A percentile compares a stretch with the other conserved stretches of the same genome.
These are phyloP conservation scores for Porites australiensis DNA, from an alignment of 64 coral and sea anemone genomes.

Conservation along the genomic window DNA sequence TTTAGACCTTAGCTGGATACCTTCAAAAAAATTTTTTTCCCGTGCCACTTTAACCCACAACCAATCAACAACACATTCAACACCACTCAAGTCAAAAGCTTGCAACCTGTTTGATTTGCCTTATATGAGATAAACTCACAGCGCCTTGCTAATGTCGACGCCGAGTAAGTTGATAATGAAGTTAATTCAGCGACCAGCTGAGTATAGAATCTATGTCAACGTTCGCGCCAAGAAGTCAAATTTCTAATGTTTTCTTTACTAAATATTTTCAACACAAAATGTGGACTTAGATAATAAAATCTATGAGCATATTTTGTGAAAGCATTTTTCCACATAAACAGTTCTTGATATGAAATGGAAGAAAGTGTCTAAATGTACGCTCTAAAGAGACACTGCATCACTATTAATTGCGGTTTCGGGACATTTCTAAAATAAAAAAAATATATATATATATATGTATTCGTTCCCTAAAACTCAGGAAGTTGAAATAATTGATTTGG, in stretches of 20 bases:
- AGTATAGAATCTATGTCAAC: background rate
- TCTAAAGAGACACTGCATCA: background rate
- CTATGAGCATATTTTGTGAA: background rate
- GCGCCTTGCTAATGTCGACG: background rate
- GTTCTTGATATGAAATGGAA: too few species aligned
- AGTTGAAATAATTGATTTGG: conserved; percentile 38
- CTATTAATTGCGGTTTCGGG: conserved; percentile 27
- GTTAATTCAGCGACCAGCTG: conserved; percentile 4
- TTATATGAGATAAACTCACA: conserved; percentile 4
- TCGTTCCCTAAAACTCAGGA: conserved; percentile 10
- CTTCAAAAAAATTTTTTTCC: too few species aligned
- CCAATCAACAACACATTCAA: background rate
- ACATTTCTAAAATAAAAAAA: conserved; percentile 7
- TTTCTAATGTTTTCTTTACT: background rate
- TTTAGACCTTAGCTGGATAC: too few species aligned
- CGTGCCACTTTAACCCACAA: background rate
- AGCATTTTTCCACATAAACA: too few species aligned
- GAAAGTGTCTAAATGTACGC: too few species aligned
- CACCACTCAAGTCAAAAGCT: background rate
- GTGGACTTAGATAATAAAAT: background rate
- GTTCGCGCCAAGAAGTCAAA: background rate
- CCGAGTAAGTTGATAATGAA: conserved; percentile 3
- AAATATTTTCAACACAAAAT: too few species aligned
- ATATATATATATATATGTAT: background rate
- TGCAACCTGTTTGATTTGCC: background rate